A percentile compares a stretch with the other conserved stretches of the same genome.
Conservation (phyloP, 1,140 invertebrate genomes). For the Zaprionus kolodkinae region DNA sequence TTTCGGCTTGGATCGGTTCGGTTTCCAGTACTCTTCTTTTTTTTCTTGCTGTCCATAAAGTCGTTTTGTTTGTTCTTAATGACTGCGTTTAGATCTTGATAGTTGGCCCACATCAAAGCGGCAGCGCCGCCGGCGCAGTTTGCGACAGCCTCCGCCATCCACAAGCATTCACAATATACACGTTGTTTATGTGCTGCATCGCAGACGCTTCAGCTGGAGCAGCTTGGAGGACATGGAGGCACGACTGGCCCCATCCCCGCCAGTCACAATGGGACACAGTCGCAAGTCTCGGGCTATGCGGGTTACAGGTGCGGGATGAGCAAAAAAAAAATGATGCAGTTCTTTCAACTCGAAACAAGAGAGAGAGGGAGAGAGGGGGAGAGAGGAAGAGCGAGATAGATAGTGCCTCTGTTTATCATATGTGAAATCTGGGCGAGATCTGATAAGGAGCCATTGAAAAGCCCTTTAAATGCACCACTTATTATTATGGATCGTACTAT, state of each 20-base stretch:
- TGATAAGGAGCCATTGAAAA: neutral
- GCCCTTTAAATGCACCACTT: neutral
- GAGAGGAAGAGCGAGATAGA: no score
- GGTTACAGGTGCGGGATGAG: constrained; percentile 28
- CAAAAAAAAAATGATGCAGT: constrained; percentile 27
- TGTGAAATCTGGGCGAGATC: constrained; percentile 21
- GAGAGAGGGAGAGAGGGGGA: neutral
- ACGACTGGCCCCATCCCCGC: constrained; percentile 26
- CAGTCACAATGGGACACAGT: constrained; percentile 1
- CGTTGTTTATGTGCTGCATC: constrained; percentile 58
- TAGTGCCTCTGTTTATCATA: constrained; percentile 24
- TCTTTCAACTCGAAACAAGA: neutral
- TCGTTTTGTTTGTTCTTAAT: constrained; percentile 83
- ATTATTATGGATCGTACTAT: neutral
- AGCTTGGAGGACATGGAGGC: constrained; percentile 43
- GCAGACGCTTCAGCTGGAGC: neutral
- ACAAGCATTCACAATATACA: constrained; percentile 39
- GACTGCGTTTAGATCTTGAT: constrained; percentile 83
- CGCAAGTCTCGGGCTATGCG: neutral
- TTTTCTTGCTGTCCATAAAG: constrained; percentile 82
- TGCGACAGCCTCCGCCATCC: constrained; percentile 21
- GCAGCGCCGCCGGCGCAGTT: constrained; percentile 68
- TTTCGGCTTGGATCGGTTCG: constrained; percentile 20
- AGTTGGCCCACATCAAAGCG: constrained; percentile 78
- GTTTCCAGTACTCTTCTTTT: constrained; percentile 58